Evolutionary conservation across 2,888 invertebrate genomes (phyloP), one percentile per base, ranked within the genome.

Genomic region (Lycaena phlaeas): DNA sequence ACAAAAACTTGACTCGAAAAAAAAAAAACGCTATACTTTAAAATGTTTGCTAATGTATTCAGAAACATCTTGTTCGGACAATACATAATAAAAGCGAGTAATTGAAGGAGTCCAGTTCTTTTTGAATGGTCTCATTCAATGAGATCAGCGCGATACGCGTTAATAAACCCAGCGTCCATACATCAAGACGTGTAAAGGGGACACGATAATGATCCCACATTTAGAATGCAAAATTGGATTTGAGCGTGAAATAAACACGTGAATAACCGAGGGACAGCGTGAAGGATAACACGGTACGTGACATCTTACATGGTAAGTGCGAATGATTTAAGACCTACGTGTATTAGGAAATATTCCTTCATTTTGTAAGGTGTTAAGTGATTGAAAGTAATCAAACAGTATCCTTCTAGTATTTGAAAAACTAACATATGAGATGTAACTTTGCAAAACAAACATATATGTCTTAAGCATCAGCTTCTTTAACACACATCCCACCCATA

Each of bases 171-270:
- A 14, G 36, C 18, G 25, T 11, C 40, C 44, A 38, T 41, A 38
- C 36, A 34, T 37, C 36, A 41, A 36, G 25, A 28, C 30, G 14
- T 15, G 18, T 14, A 41, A 39, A 30, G 34, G 40, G 38, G 37
- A 10, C n/a, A 26, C 25, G 51, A 61, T 67, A 64, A 68, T 62
- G 58, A 63, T 53, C 50, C 57, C 55, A 55, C 56, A 61, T 61
- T 63, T 61, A 61, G 52, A 57, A 57, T 56, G 60, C 57, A 56
- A 62, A 66, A 68, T 68, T 68, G 63, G 64, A 72, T 73, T 69
- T 68, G 60, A 55, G 50, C 50, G 51, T 61, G 66, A 55, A 61
- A 57, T 56, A 59, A 62, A 38, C 17, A 15, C 17, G 34, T 7
- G 34, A 34, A 34, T 34, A 12, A 34, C n/a, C 15, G 14, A 14